phyloP scores from a whole-genome alignment of 2,113 vertebrate species.

The Trichechus manatus region DNA sequence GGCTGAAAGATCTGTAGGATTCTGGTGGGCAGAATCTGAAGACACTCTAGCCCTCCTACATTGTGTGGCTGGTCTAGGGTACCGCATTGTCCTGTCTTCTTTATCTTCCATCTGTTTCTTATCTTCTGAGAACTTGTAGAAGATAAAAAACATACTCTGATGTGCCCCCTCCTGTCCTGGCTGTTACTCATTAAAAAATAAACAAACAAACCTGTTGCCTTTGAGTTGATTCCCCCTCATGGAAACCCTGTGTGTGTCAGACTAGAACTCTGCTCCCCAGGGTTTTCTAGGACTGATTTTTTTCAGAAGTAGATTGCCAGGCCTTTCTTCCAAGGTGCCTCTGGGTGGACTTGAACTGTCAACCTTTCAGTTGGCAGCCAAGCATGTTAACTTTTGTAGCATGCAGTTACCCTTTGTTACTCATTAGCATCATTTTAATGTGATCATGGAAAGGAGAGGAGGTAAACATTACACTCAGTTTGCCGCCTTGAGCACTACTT shows the following conservation, averaged over 20 bases:
- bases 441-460: neutral
- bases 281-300: too few relatives aligned
- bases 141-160: neutral
- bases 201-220: too few relatives aligned
- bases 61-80: fast-evolving
- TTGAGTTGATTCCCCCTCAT: too few relatives aligned
- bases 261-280: too few relatives aligned
- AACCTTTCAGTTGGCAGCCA: too few relatives aligned
- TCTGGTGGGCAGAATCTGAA: neutral
- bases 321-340: too few relatives aligned
- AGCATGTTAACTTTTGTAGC: too few relatives aligned
- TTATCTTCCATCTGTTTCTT: neutral
- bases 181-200: neutral
- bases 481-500: neutral
- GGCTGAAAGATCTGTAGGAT: neutral
- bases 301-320: too few relatives aligned
- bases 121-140: neutral
- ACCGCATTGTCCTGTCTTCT: fast-evolving
- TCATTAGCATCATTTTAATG: neutral
- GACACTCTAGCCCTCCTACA: neutral
- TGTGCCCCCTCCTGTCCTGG: neutral
- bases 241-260: too few relatives aligned
- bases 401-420: too few relatives aligned
- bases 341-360: too few relatives aligned
- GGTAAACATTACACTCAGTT: neutral